A percentile compares a stretch with the other conserved stretches of the same genome.
Evolutionary conservation across 2,888 invertebrate genomes (phyloP).

Genomic region (Nomada hirtipes): DNA sequence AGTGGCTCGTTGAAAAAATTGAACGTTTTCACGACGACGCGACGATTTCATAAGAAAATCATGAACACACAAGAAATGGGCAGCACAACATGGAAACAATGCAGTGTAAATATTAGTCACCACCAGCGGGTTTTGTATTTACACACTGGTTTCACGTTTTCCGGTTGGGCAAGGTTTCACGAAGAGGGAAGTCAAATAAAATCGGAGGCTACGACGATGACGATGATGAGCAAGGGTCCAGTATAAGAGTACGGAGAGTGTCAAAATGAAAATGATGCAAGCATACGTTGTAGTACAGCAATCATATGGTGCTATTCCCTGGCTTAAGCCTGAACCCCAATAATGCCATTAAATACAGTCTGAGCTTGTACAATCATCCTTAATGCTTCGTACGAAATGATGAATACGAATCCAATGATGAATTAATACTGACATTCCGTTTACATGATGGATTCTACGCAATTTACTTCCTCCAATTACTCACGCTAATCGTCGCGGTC

Average conservation of each 20-base stretch:
- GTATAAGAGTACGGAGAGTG: background rate
- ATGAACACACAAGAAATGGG: background rate
- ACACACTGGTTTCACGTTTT: slow-evolving; percentile 37
- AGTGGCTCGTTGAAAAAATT: background rate
- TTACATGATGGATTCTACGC: slow-evolving; percentile 18
- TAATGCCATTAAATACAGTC: background rate
- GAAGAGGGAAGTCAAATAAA: background rate
- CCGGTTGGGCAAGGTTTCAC: slow-evolving; percentile 32
- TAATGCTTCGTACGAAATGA: background rate
- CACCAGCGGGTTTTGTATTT: slow-evolving; percentile 16
- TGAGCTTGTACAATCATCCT: background rate
- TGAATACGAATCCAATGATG: background rate
- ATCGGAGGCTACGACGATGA: background rate
- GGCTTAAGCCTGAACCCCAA: background rate
- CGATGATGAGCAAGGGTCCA: background rate
- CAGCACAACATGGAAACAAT: slow-evolving; percentile 19
- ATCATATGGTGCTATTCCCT: background rate
- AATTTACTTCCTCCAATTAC: slow-evolving; percentile 37
- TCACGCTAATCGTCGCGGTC: slow-evolving; percentile 41
- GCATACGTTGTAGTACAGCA: background rate
- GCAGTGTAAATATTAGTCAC: slow-evolving; percentile 24
- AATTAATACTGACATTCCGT: background rate
- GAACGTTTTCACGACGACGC: background rate
- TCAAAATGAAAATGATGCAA: background rate
- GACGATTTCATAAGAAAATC: background rate